Conservation (phyloP, 2,113 vertebrate genomes). For the Tursiops truncatus region DNA sequence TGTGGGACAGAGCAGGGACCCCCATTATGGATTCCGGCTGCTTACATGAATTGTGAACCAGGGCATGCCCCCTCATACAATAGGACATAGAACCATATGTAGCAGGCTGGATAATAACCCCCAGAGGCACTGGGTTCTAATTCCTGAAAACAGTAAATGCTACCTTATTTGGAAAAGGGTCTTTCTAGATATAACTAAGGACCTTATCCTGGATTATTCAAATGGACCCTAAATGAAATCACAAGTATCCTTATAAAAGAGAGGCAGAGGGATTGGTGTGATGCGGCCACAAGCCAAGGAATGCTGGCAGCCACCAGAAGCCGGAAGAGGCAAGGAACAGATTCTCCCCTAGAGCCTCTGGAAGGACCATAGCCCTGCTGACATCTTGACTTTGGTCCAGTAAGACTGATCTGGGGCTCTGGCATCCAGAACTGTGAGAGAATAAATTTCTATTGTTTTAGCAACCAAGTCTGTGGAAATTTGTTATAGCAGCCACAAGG, state of each 20-base stretch:
- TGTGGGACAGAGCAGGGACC: background rate
- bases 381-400: background rate
- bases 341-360: too few relatives aligned
- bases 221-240: background rate
- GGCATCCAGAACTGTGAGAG: background rate
- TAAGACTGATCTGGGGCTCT: too few relatives aligned
- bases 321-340: accelerated
- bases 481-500: background rate
- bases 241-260: background rate
- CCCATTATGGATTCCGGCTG: background rate
- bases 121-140: background rate
- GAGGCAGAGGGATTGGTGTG: accelerated
- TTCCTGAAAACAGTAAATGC: background rate
- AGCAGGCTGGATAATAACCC: background rate
- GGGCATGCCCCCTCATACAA: accelerated
- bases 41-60: background rate
- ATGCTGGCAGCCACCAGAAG: background rate
- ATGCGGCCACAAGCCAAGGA: background rate
- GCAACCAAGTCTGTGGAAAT: background rate
- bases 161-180: background rate
- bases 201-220: too few relatives aligned
- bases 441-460: background rate
- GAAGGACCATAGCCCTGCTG: accelerated
- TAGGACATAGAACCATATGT: background rate
- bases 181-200: background rate